phyloP scores from a whole-genome alignment of 2,888 invertebrate genomes.

The Dryococelus australis region DNA sequence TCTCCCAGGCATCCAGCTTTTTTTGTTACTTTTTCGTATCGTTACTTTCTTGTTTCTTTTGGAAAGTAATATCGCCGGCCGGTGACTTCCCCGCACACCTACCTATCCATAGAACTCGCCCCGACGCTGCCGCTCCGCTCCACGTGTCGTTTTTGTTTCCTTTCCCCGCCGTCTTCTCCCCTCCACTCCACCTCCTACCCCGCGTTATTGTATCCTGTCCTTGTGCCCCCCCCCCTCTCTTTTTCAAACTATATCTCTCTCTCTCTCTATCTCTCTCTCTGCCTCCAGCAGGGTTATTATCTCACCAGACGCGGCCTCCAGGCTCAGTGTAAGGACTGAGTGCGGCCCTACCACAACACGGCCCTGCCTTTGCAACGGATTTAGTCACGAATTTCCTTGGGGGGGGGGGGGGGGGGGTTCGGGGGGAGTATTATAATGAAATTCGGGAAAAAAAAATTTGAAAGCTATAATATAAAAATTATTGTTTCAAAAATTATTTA shows the following conservation, averaged over 20 bases:
- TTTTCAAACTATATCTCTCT: no score
- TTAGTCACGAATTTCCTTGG: no score
- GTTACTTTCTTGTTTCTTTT: not conserved
- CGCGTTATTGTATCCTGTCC: not conserved
- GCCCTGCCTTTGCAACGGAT: no score
- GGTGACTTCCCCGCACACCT: not conserved
- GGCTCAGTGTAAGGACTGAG: no score
- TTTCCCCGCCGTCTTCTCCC: not conserved
- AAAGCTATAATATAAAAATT: no score
- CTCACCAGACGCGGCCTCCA: not conserved
- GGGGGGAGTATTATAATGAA: no score
- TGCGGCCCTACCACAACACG: no score
- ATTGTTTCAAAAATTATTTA: no score
- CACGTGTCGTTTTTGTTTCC: slow-evolving; percentile 1
- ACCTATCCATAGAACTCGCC: not conserved
- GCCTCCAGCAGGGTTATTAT: not conserved
- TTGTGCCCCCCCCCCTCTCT: no score
- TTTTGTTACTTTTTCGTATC: not conserved
- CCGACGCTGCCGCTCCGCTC: not conserved
- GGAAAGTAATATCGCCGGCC: not conserved
- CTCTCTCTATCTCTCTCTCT: not conserved
- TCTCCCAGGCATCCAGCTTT: not conserved
- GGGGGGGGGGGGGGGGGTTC: no score
- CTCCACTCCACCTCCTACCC: not conserved
- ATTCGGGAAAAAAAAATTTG: no score